These are phyloP conservation scores for Rosalia funebris DNA, from an alignment of 2,888 invertebrate species.

Conservation along the genomic window DNA sequence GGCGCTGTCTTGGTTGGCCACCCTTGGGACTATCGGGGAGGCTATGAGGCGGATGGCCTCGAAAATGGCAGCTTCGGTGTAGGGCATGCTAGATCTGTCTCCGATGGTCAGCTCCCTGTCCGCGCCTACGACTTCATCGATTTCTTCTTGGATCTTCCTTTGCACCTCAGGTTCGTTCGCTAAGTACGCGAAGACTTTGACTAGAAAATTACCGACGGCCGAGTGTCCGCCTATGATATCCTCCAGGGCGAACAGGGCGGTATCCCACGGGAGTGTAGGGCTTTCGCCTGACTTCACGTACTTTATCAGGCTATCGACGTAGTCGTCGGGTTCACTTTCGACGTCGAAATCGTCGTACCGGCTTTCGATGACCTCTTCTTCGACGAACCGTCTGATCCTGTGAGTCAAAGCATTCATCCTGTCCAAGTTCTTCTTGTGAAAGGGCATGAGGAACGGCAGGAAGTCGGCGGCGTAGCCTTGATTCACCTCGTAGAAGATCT, in stretches of 20 bases:
- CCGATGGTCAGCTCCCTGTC: conserved; percentile 53
- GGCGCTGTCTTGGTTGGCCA: conserved; percentile 71
- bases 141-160: conserved; percentile 67
- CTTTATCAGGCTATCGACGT: conserved; percentile 69
- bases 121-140: conserved; percentile 60
- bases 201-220: conserved; percentile 72
- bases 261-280: conserved; percentile 66
- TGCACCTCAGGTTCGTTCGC: conserved; percentile 68
- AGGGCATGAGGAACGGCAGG: conserved; percentile 70
- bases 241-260: conserved; percentile 66
- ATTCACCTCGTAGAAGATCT: conserved; percentile 75
- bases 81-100: conserved; percentile 68
- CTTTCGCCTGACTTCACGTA: conserved; percentile 63
- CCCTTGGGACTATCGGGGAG: conserved; percentile 76
- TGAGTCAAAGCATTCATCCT: conserved; percentile 66
- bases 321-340: conserved; percentile 64
- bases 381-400: conserved; percentile 68
- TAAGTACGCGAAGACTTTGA: conserved; percentile 70
- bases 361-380: conserved; percentile 65
- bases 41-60: conserved; percentile 73
- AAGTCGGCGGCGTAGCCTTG: conserved; percentile 76
- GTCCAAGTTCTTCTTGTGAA: conserved; percentile 66
- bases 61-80: conserved; percentile 70
- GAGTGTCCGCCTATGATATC: conserved; percentile 70
- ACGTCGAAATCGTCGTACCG: conserved; percentile 58